These are phyloP conservation scores for Volucella bombylans DNA, from an alignment of 2,888 invertebrate genomes.

Conservation along the genomic window DNA sequence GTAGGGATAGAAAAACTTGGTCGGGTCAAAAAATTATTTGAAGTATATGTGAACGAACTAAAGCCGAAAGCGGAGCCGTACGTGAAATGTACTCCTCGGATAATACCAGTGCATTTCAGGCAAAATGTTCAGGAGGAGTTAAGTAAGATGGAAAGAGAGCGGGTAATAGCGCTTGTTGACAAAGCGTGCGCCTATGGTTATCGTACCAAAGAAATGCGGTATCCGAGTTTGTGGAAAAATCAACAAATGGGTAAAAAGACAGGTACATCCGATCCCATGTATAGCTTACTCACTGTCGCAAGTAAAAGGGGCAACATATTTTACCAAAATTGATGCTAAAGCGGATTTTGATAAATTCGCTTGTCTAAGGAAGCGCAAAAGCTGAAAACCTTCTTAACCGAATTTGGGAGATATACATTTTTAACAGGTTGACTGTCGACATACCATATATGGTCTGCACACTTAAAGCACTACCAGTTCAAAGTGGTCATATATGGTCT, in stretches of 20 bases:
- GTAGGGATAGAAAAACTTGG: too few species aligned
- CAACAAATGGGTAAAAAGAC: neutral
- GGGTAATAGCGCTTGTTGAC: too few species aligned
- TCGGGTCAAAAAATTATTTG: too few species aligned
- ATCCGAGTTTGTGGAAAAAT: too few species aligned
- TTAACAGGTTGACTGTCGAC: slow-evolving; percentile 32
- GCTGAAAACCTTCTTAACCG: slow-evolving; percentile 24
- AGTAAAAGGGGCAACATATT: slow-evolving; percentile 23
- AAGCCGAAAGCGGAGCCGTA: neutral
- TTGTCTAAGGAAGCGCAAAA: slow-evolving; percentile 17
- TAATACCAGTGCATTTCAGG: slow-evolving; percentile 19
- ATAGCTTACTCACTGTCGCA: slow-evolving; percentile 45
- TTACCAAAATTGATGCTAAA: slow-evolving; percentile 43
- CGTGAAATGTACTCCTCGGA: slow-evolving; percentile 20
- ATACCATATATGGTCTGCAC: too few species aligned
- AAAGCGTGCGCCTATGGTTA: too few species aligned
- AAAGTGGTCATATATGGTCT: too few species aligned
- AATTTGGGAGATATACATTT: slow-evolving; percentile 20
- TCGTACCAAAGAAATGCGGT: too few species aligned
- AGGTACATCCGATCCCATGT: slow-evolving; percentile 9
- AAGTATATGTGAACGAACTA: slow-evolving; percentile 15
- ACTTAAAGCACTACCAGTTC: slow-evolving; percentile 22
- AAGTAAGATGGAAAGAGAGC: too few species aligned
- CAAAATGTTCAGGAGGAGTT: neutral
- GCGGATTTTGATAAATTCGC: slow-evolving; percentile 21